These are phyloP conservation scores for Ophion slaviceki DNA, from an alignment of 2,888 invertebrate species.

Conservation along the genomic window DNA sequence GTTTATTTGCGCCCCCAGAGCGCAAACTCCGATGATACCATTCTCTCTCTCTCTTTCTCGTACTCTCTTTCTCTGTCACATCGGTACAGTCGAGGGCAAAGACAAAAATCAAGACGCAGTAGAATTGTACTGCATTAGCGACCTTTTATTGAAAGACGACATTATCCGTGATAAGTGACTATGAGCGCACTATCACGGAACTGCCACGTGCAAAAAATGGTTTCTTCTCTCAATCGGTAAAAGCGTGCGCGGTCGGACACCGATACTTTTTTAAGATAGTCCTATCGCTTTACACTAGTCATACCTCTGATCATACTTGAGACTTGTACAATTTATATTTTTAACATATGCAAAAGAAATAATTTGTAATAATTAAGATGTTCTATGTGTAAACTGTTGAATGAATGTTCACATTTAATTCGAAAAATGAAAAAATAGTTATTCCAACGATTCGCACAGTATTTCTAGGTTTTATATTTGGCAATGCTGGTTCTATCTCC, in stretches of 20 bases:
- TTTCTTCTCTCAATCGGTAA: neutral
- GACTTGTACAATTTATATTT: too few species aligned
- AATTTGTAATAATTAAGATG: too few species aligned
- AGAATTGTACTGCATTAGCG: neutral
- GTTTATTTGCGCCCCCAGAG: constrained; percentile 24
- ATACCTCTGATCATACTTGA: too few species aligned
- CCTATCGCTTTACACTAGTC: too few species aligned
- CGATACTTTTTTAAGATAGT: neutral
- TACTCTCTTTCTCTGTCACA: neutral
- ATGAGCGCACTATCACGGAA: neutral
- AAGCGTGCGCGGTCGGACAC: neutral
- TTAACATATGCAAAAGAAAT: too few species aligned
- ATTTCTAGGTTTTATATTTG: too few species aligned
- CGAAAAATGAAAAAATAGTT: too few species aligned
- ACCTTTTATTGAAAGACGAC: neutral
- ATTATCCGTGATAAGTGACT: neutral
- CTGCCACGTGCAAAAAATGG: neutral
- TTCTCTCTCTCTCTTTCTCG: neutral
- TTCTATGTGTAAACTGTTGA: too few species aligned
- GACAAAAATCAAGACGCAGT: neutral
- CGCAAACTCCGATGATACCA: constrained; percentile 25
- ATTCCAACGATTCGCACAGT: too few species aligned
- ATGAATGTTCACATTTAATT: too few species aligned
- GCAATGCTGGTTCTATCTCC: too few species aligned
- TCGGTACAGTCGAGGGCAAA: neutral